Percentiles rank a stretch among this genome's conserved stretches.
Evolutionary conservation across 2,888 invertebrate genomes (phyloP).

Genomic region (Drosophila yooni): DNA sequence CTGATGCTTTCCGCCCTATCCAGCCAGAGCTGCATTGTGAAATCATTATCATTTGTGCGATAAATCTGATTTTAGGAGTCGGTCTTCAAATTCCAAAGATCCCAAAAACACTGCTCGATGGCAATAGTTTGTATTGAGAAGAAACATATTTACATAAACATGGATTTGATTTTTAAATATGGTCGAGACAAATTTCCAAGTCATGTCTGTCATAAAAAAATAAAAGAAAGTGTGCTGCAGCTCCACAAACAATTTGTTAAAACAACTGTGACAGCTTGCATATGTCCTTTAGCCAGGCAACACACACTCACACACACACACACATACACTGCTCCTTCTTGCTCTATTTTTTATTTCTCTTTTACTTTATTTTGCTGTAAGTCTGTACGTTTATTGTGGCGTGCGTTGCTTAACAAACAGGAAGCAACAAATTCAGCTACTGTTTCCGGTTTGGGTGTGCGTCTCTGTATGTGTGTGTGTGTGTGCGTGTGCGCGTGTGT

Average conservation of each 20-base stretch:
- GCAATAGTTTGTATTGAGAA: background rate
- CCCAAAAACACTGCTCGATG: background rate
- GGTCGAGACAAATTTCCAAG: conserved; percentile 39
- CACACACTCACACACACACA: conserved; percentile 23
- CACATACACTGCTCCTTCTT: conserved; percentile 3
- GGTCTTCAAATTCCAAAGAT: background rate
- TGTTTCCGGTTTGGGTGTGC: conserved; percentile 64
- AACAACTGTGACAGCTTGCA: conserved; percentile 81
- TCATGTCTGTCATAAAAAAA: conserved; percentile 24
- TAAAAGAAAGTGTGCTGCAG: conserved; percentile 26
- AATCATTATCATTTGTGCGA: background rate
- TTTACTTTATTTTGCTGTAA: conserved; percentile 33
- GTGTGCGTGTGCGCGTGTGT: conserved; percentile 23
- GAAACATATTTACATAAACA: background rate
- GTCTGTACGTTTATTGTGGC: conserved; percentile 71
- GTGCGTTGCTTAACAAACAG: conserved; percentile 80
- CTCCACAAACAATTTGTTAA: conserved; percentile 77
- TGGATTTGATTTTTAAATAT: conserved; percentile 26
- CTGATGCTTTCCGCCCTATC: background rate
- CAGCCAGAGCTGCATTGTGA: too few relatives aligned
- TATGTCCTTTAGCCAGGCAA: conserved; percentile 68
- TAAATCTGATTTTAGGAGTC: background rate
- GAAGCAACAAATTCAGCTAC: conserved; percentile 81
- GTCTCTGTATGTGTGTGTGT: conserved; percentile 8
- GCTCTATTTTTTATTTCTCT: conserved; percentile 9